These are phyloP conservation scores for Tragelaphus buxtoni DNA, from an alignment of 2,113 vertebrate genomes.

Conservation along the genomic window DNA sequence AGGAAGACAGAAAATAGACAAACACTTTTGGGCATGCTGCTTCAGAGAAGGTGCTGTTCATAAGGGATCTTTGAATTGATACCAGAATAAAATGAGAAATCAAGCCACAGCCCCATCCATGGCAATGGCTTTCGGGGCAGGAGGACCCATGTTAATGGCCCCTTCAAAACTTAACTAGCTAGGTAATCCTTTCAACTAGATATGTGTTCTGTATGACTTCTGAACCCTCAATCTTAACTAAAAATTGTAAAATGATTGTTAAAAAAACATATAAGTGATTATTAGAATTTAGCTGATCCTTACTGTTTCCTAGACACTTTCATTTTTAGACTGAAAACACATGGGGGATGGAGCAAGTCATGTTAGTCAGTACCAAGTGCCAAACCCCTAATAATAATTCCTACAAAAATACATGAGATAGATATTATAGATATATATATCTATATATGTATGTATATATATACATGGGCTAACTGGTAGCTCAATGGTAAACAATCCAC, in stretches of 20 bases:
- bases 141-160: background rate
- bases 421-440: background rate
- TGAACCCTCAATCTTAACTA: background rate
- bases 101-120: background rate
- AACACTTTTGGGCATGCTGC: background rate
- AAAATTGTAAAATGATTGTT: background rate
- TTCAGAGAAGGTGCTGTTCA: background rate
- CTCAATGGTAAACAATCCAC: background rate
- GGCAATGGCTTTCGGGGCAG: background rate
- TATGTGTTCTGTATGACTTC: background rate
- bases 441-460: accelerated
- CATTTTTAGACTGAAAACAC: background rate
- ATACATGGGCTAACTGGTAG: background rate
- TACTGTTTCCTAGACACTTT: background rate
- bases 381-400: background rate
- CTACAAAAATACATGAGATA: background rate
- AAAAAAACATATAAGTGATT: background rate
- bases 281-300: background rate
- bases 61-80: background rate
- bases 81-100: background rate
- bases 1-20: background rate
- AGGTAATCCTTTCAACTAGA: background rate
- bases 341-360: background rate
- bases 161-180: background rate
- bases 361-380: background rate